Conservation (phyloP, 2,797 vertebrate species). For the Manis crassicaudata region DNA sequence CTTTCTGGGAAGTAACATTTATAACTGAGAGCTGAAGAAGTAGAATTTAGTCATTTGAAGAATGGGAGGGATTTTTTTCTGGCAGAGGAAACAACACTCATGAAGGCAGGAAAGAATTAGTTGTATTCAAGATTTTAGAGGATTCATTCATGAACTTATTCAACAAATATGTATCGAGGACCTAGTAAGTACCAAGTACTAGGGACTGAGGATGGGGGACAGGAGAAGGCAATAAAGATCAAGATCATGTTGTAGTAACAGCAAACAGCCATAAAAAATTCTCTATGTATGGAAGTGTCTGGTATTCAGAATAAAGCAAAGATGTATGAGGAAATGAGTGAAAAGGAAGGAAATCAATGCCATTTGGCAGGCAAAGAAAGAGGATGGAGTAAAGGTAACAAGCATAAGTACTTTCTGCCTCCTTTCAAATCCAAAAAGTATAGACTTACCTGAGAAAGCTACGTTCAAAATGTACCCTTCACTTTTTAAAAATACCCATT, state of each 20-base stretch:
- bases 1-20: conserved; percentile 34
- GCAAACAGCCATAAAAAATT: background rate
- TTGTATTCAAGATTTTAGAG: background rate
- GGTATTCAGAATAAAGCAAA: background rate
- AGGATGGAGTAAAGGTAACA: background rate
- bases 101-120: conserved; percentile 10
- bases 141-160: conserved; percentile 21
- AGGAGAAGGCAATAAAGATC: background rate
- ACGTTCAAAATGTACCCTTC: background rate
- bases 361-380: background rate
- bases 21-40: background rate
- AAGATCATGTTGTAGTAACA: background rate
- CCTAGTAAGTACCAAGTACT: background rate
- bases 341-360: background rate
- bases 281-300: background rate
- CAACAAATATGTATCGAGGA: background rate
- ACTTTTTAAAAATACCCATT: background rate
- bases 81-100: background rate
- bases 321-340: background rate
- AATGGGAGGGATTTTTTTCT: background rate
- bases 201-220: background rate
- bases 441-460: conserved; percentile 43
- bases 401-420: background rate
- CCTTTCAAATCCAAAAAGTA: background rate
- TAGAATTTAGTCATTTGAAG: background rate